Percentiles rank a stretch among this genome's conserved stretches.
phyloP scores from a whole-genome alignment of 1,140 invertebrate species.

The Hirudo medicinalis region DNA sequence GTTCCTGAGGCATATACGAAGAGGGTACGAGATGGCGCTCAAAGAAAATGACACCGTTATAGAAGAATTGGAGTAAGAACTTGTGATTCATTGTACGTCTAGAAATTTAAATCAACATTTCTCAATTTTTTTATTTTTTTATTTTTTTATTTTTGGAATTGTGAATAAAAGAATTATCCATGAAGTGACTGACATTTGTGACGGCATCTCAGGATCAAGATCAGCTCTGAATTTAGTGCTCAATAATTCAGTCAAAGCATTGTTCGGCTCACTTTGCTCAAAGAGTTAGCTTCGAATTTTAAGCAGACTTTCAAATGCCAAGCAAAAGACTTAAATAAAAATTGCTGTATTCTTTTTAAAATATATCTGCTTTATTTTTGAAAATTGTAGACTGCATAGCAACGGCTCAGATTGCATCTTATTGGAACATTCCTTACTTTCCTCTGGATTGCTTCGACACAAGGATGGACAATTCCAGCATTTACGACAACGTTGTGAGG shows the following conservation, averaged over 20 bases:
- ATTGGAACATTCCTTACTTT: conserved; percentile 1
- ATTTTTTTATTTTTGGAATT: no score
- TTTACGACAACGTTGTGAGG: neutral
- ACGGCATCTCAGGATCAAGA: neutral
- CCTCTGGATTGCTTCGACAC: conserved; percentile 9
- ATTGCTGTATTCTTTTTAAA: no score
- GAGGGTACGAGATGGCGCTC: no score
- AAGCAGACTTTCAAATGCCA: no score
- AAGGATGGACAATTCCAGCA: neutral
- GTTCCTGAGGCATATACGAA: no score
- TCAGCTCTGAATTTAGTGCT: neutral
- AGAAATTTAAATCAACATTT: no score
- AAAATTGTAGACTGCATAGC: conserved; percentile 5
- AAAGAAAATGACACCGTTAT: no score
- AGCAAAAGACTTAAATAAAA: no score
- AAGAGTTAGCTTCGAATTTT: neutral
- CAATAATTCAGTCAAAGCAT: neutral
- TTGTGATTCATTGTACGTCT: no score
- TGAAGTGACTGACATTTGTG: conserved; percentile 4
- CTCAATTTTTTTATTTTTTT: no score
- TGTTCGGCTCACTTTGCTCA: neutral
- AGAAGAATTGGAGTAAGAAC: no score
- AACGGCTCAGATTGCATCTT: neutral
- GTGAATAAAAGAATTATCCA: neutral
- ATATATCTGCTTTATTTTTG: no score